Evolutionary conservation across 2,888 invertebrate genomes (phyloP), one percentile per base, ranked within the genome.

Genomic region (Folsomia candida): DNA sequence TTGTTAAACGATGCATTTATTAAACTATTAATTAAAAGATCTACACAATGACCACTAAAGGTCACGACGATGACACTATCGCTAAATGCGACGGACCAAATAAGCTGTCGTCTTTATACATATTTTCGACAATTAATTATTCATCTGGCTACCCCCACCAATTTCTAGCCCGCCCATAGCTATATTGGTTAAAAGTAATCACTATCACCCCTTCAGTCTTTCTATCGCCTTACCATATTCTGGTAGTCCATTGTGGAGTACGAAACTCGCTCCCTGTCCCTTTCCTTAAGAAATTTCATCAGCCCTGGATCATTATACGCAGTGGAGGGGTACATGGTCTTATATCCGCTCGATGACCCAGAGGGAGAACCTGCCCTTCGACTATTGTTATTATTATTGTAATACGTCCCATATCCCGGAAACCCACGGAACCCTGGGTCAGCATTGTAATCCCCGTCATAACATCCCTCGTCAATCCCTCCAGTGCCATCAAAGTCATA

Each of bases 251-350:
- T 37, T 14, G 37, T 37, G 37, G 37, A 37, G 14, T 37, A 37
- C 4, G 37, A 9, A 4, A 4, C 4, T 14, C 37, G 6, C 4
- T 14, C 37, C 37, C 14, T 4, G 22, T 59, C 58, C 59, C 71
- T 74, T 28, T 78, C 78, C 51, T 70, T 73, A 24, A 78, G 51
- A 65, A 73, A 76, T 61, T 76, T 78, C 4, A 68, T 72, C 29
- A 78, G 72, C 18, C 60, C 62, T 20, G 76, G 76, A 59, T 78
- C 78, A 69, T 73, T 59, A 47, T 54, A 64, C 26, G 68, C 65
- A 1, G 70, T 69, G n/a, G 59, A 24, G 63, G 67, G 18, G 63
- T 67, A 47, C 60, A 75, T 6, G 78, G 76, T 3, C 76, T 76
- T 71, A 78, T 75, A 76, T 1, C 78, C 76, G 66, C 75, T 75